phyloP scores from a whole-genome alignment of 1,140 invertebrate genomes.

The Matsumurasca onukii region DNA sequence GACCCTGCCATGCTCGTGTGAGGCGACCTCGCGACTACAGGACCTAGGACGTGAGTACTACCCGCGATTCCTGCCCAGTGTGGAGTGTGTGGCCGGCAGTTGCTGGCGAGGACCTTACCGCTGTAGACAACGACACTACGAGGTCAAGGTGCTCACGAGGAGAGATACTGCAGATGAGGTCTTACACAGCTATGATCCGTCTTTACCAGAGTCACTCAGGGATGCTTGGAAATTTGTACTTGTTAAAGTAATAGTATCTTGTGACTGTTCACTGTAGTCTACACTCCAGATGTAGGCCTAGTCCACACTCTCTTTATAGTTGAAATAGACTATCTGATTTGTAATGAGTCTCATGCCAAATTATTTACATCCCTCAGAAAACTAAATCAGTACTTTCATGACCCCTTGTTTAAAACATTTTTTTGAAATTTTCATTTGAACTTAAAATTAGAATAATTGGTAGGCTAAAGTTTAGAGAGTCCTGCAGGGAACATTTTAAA shows the following conservation, averaged over 20 bases:
- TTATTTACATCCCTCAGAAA: too few relatives aligned
- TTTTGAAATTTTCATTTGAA: too few relatives aligned
- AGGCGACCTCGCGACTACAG: neutral
- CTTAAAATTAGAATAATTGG: too few relatives aligned
- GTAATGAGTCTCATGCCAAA: too few relatives aligned
- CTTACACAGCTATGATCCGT: neutral
- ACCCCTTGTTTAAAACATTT: too few relatives aligned
- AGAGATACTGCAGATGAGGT: conserved; percentile 4
- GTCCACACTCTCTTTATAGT: too few relatives aligned
- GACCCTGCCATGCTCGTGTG: conserved; percentile 25
- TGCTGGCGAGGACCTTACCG: conserved; percentile 28
- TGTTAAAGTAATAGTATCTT: conserved; percentile 16
- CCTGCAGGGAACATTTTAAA: too few relatives aligned
- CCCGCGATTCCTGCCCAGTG: conserved; percentile 14
- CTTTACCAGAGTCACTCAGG: conserved; percentile 11
- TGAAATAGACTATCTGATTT: too few relatives aligned
- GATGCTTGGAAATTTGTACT: conserved; percentile 18
- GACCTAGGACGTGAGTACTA: conserved; percentile 29
- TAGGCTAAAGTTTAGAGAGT: too few relatives aligned
- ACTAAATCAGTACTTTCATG: too few relatives aligned
- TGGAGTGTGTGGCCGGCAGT: neutral
- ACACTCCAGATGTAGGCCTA: too few relatives aligned
- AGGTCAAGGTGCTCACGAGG: conserved; percentile 26
- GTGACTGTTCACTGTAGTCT: conserved; percentile 3
- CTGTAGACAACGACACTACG: conserved; percentile 10